Percentiles rank a stretch among this genome's conserved stretches.
These are phyloP conservation scores for Trachelus troglodyta DNA, from an alignment of 2,888 invertebrate genomes.

Conservation along the genomic window DNA sequence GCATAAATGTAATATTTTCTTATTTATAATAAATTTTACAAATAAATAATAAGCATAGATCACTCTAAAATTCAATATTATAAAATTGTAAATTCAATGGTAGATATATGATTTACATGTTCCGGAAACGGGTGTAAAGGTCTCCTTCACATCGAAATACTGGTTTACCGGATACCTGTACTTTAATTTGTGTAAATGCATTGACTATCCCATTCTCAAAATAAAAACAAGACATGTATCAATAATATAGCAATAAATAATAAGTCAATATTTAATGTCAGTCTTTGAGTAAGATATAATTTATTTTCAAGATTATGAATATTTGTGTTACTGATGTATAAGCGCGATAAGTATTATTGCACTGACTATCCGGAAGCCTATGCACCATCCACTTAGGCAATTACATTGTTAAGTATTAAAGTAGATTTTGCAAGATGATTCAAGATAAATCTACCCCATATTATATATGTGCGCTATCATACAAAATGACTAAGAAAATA, in stretches of 20 bases:
- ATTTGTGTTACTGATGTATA: neutral
- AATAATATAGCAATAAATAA: neutral
- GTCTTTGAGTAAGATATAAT: neutral
- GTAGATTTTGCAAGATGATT: slow-evolving; percentile 42
- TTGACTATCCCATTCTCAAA: too few relatives aligned
- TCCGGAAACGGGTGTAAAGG: neutral
- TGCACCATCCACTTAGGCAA: slow-evolving; percentile 47
- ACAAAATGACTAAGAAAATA: neutral
- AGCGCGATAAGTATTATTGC: neutral
- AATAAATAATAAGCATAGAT: too few relatives aligned
- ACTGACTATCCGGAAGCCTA: slow-evolving; percentile 38
- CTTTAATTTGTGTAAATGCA: neutral
- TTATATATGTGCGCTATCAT: neutral
- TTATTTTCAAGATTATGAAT: neutral
- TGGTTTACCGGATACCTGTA: neutral
- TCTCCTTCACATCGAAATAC: neutral
- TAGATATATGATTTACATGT: too few relatives aligned
- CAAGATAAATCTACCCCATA: slow-evolving; percentile 10
- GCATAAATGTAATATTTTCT: neutral
- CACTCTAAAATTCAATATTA: neutral
- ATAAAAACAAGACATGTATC: too few relatives aligned
- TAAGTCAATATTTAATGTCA: neutral
- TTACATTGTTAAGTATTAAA: slow-evolving; percentile 49
- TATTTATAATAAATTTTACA: neutral
- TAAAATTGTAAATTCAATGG: too few relatives aligned